These are phyloP conservation scores for Cerceris ruficornis DNA, from an alignment of 2,888 invertebrate genomes.

Conservation along the genomic window DNA sequence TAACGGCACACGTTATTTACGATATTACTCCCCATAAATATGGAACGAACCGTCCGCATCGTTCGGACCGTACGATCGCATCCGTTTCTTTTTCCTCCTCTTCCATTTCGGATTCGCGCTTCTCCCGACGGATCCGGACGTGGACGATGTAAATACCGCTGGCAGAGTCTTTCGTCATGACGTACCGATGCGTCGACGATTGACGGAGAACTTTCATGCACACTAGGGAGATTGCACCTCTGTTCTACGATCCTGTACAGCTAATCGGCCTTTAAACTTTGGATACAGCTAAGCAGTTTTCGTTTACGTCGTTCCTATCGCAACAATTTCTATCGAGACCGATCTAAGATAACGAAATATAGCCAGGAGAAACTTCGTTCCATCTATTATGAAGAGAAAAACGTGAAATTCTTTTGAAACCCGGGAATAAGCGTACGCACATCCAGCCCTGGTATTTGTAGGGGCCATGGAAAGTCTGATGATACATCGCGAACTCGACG, in stretches of 20 bases:
- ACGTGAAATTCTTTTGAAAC: conserved; percentile 24
- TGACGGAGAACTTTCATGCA: no score
- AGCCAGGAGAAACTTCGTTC: background rate
- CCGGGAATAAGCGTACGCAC: conserved; percentile 34
- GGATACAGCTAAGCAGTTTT: no score
- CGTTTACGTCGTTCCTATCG: no score
- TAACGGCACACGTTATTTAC: conserved; percentile 46
- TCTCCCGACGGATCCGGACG: background rate
- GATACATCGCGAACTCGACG: conserved; percentile 65
- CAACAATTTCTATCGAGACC: no score
- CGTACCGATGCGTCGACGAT: no score
- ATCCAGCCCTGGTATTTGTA: conserved; percentile 63
- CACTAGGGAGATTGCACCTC: no score
- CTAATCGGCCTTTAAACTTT: no score
- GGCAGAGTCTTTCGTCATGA: no score
- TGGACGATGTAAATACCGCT: no score
- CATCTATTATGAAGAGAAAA: conserved; percentile 1
- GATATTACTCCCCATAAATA: conserved; percentile 51
- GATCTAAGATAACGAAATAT: no score
- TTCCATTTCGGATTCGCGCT: conserved; percentile 1
- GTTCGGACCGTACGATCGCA: conserved; percentile 34
- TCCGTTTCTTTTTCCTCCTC: background rate
- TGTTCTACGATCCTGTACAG: no score
- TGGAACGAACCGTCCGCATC: conserved; percentile 28
- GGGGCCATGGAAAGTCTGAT: conserved; percentile 55